Base-by-base conservation (phyloP, 2,888 invertebrate genomes). In the Microchrysa polita region DNA sequence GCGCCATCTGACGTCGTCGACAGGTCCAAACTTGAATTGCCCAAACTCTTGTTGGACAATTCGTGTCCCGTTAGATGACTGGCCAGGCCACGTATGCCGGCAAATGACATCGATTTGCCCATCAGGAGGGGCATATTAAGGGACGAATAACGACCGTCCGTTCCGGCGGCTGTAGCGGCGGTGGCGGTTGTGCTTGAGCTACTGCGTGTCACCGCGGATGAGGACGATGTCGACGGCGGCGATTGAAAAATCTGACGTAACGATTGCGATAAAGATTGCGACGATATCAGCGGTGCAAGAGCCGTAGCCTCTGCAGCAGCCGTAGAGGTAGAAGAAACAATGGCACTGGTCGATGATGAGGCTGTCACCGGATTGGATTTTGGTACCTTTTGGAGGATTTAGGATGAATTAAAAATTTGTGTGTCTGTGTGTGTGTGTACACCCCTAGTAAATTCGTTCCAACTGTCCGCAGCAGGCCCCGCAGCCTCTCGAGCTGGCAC, bases 211-310 rank as follows among this genome's bases (percentile, higher is more conserved):
- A 27, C 60, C 7, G 14, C 4, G 4, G 5, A 12, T 22, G 16
- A 71, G 16, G 22, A n/a, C 2, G 23, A 55, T 23, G 18, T 4
- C 2, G 65, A 67, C 23, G 48, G 65, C 14, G 77, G 23, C 2
- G 52, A 20, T 73, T 79, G 78, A 57, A 79, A 79, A 1, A 79
- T 79, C 63, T 78, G 78, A 57, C 78, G 78, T 55, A 79, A 59
- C 1, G 77, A 78, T 71, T 79, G 79, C 9, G 79, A 79, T 4
- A 79, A 61, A 1, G 79, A 76, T 27, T 76, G 74, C 14, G 78
- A 53, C 14, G 78, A 53, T 52, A 76, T 74, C 27, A 34, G 27
- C 7, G 27, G 27, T 34, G 52, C n/a, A 18, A 63, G 1, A 72
- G 57, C 27, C 65, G 60, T 44, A 72, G 55, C 22, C 52, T n/a